Evolutionary conservation across 2,888 invertebrate species (phyloP), one percentile per base, ranked within the genome.

Genomic region (Drosophila kambysellisi): DNA sequence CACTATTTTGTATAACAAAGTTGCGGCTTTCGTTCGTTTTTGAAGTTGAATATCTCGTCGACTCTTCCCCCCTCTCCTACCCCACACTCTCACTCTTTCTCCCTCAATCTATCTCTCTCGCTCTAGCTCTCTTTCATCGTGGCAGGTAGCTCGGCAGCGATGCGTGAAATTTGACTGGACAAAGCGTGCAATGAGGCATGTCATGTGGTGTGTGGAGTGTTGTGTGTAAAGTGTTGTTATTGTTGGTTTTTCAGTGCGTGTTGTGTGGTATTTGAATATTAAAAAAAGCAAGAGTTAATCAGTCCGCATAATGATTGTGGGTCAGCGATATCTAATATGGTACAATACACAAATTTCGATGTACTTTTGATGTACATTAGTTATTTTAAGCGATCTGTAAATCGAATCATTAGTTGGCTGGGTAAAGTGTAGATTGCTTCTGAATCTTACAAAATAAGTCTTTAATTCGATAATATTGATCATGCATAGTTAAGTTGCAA

Each of bases 1-100:
- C 82, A 81, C 73, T 71, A 74, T 89, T 81, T 81, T 64, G 79
- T 79, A 59, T 57, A 81, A 85, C 85, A 85, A 87, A 87, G 89
- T 84, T 82, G 85, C 53, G 89, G 70, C 58, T 75, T 57, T 63
- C 39, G 35, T 76, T 70, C 50, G 48, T 53, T 59, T 32, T 68
- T 63, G 51, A 66, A 58, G 56, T 66, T 30, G 41, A 74, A 61
- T 48, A 46, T 57, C 53, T 30, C 41, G 11, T 2, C 7, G 12
- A 1, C 54, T 9, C 3, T 9, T 7, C 25, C 20, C 50, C 20
- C 48, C 17, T n/a, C 4, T 35, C 29, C 29, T 8, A 25, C 0
- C 39, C 12, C 0, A 7, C 20, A 12, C 41, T 25, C 46, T 2
- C 15, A 8, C 15, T 46, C 46, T 2, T 7, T 2, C 32, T 12